These are phyloP conservation scores for Todiramphus chloris DNA, from an alignment of 2,113 vertebrate species.

Conservation along the genomic window DNA sequence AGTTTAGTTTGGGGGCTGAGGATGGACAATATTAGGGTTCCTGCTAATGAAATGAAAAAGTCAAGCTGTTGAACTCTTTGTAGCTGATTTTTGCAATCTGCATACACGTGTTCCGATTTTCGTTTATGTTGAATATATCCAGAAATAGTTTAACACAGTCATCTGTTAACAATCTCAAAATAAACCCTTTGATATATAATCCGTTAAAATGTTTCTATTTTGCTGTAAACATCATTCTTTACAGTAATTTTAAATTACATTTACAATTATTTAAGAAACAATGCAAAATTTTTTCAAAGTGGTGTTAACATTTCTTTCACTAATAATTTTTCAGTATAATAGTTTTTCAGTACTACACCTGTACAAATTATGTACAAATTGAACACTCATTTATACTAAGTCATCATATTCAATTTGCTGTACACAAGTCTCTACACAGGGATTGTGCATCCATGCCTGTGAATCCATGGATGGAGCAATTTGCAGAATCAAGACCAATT, in stretches of 20 bases:
- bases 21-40: not conserved
- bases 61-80: not conserved
- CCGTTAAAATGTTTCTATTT: not conserved
- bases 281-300: not conserved
- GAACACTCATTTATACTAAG: not conserved
- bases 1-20: not conserved
- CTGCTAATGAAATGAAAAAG: not conserved
- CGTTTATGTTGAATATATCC: not conserved
- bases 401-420: not conserved
- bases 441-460: not conserved
- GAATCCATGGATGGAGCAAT: not conserved
- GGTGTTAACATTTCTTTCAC: not conserved
- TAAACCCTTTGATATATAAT: not conserved
- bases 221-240: fast-evolving
- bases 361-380: not conserved
- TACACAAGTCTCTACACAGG: not conserved
- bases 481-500: not conserved
- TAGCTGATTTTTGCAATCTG: not conserved
- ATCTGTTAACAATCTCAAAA: not conserved
- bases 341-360: not conserved
- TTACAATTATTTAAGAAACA: not conserved
- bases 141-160: not conserved
- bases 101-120: not conserved
- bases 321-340: not conserved
- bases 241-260: not conserved